These are phyloP conservation scores for Staurois parvus DNA, from an alignment of 2,797 vertebrate species.

Conservation along the genomic window DNA sequence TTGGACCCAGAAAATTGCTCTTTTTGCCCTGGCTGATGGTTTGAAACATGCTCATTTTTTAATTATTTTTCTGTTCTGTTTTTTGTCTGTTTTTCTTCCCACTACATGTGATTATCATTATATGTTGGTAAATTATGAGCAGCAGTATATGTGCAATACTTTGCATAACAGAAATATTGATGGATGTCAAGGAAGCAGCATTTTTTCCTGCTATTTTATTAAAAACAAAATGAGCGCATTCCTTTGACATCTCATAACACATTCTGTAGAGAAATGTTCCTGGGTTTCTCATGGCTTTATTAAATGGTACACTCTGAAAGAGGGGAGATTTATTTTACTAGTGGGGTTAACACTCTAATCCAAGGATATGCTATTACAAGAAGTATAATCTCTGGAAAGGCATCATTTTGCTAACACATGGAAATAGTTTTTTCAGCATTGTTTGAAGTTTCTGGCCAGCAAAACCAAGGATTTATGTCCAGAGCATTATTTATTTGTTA, in stretches of 20 bases:
- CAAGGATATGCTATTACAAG: neutral
- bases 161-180: neutral
- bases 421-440: constrained; percentile 29
- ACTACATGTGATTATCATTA: neutral
- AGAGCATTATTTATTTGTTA: constrained; percentile 29
- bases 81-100: neutral
- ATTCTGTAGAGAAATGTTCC: neutral
- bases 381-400: neutral
- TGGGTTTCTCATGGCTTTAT: constrained; percentile 4
- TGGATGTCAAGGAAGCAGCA: neutral
- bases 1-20: neutral
- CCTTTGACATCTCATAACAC: neutral
- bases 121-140: neutral
- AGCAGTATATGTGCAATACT: neutral
- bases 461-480: constrained; percentile 18
- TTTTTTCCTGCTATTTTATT: neutral
- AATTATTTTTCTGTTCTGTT: neutral
- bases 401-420: constrained; percentile 25
- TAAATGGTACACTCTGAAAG: constrained; percentile 8
- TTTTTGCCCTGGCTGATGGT: neutral
- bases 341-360: neutral
- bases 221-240: neutral
- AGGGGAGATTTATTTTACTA: constrained; percentile 19
- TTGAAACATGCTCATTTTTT: neutral
- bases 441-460: constrained; percentile 16